These are phyloP conservation scores for Nixonia krombeini DNA, from an alignment of 1,140 invertebrate genomes.

Conservation along the genomic window DNA sequence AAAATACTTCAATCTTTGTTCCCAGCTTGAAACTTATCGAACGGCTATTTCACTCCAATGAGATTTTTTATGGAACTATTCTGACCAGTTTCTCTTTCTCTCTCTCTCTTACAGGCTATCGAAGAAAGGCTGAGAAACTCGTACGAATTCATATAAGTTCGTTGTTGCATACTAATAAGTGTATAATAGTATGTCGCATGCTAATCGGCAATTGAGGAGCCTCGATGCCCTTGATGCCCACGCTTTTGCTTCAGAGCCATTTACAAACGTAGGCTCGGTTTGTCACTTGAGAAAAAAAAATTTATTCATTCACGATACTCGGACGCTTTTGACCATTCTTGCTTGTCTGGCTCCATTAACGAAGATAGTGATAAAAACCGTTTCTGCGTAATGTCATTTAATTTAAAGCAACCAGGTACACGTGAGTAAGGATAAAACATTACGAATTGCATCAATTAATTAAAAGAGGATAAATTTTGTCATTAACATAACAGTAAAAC, in stretches of 20 bases:
- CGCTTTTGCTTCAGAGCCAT: slow-evolving; percentile 37
- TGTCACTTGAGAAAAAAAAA: slow-evolving; percentile 11
- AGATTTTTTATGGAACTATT: slow-evolving; percentile 9
- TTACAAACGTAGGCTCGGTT: slow-evolving; percentile 42
- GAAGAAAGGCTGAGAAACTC: slow-evolving; percentile 39
- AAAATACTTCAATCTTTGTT: no score
- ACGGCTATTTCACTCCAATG: slow-evolving; percentile 12
- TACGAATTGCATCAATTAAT: no score
- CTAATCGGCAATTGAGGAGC: slow-evolving; percentile 47
- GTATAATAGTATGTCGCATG: slow-evolving; percentile 51
- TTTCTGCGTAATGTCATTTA: no score
- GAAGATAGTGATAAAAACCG: background rate
- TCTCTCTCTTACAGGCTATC: slow-evolving; percentile 1
- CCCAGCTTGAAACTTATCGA: slow-evolving; percentile 12
- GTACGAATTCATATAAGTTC: slow-evolving; percentile 32
- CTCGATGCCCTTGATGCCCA: slow-evolving; percentile 48
- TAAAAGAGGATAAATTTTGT: no score
- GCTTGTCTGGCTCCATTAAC: no score
- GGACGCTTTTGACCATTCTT: background rate
- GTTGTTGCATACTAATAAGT: slow-evolving; percentile 48
- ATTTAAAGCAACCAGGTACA: no score
- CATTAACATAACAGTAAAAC: no score
- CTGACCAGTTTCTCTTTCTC: slow-evolving; percentile 10
- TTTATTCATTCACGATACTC: slow-evolving; percentile 16
- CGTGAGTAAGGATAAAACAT: no score